Conservation (phyloP, 2,797 vertebrate species). For the Sebastes diaconus region DNA sequence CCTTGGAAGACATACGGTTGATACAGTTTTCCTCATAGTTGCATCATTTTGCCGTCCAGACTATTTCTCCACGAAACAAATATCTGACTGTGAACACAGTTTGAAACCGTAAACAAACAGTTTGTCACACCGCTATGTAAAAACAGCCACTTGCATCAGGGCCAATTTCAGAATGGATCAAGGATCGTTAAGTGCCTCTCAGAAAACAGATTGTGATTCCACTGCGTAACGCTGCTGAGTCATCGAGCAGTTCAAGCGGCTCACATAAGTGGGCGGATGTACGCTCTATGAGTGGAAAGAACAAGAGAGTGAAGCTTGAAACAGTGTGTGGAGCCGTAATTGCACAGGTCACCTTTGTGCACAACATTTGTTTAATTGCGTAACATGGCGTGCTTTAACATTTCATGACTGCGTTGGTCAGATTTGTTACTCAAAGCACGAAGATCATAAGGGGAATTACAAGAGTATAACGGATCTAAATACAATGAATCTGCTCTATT, state of each 20-base stretch:
- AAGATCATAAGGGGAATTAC: conserved; percentile 10
- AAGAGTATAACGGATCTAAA: background rate
- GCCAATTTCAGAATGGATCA: conserved; percentile 50
- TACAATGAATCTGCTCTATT: background rate
- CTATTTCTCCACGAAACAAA: conserved; percentile 26
- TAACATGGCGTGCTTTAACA: conserved; percentile 9
- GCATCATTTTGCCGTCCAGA: conserved; percentile 37
- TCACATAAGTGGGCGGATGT: conserved; percentile 62
- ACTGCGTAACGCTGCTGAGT: conserved; percentile 46
- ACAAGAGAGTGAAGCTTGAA: conserved; percentile 20
- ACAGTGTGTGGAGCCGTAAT: conserved; percentile 23
- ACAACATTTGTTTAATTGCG: conserved; percentile 43
- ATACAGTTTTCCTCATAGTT: conserved; percentile 48
- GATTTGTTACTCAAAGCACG: background rate
- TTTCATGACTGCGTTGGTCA: background rate
- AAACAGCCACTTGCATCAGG: conserved; percentile 41
- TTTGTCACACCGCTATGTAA: conserved; percentile 18
- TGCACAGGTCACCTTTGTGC: conserved; percentile 44
- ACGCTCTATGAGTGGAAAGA: conserved; percentile 29
- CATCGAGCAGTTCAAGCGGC: conserved; percentile 43
- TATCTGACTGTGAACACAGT: conserved; percentile 15
- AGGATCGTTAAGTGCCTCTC: conserved; percentile 54
- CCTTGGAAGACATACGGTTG: background rate
- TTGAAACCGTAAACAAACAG: conserved; percentile 34
- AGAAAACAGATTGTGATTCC: conserved; percentile 62